Conservation (phyloP, 2,797 vertebrate genomes). For the Phataginus tricuspis region DNA sequence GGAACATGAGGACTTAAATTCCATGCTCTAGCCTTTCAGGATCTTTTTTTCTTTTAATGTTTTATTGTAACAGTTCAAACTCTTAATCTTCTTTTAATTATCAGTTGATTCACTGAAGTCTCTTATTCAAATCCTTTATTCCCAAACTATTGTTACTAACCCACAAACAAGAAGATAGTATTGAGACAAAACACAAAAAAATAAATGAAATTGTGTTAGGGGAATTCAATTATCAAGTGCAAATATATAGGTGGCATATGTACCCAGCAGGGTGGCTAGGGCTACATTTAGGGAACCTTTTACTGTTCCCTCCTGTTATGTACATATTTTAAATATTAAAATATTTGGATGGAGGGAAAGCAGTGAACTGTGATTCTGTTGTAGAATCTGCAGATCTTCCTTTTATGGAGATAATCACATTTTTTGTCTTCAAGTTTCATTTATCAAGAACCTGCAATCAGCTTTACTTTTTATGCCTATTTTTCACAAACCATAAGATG, state of each 20-base stretch:
- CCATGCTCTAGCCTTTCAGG: not conserved
- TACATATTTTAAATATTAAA: conserved; percentile 31
- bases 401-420: not conserved
- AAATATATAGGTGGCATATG: not conserved
- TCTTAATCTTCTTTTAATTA: conserved; percentile 48
- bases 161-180: not conserved
- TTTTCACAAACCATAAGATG: not conserved
- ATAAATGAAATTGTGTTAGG: not conserved
- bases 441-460: not conserved
- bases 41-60: not conserved
- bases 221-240: not conserved
- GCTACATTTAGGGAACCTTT: not conserved
- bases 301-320: not conserved
- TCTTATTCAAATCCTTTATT: not conserved
- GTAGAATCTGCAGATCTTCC: not conserved
- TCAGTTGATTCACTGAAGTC: conserved; percentile 19
- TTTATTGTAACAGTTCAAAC: conserved; percentile 13
- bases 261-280: not conserved
- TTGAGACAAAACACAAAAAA: conserved; percentile 26
- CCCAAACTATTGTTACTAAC: conserved; percentile 32
- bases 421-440: conserved; percentile 16
- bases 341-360: not conserved
- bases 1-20: conserved; percentile 12
- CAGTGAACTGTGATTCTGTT: not conserved
- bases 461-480: not conserved